phyloP scores from a whole-genome alignment of 2,797 vertebrate genomes.

The Nyctibius grandis region DNA sequence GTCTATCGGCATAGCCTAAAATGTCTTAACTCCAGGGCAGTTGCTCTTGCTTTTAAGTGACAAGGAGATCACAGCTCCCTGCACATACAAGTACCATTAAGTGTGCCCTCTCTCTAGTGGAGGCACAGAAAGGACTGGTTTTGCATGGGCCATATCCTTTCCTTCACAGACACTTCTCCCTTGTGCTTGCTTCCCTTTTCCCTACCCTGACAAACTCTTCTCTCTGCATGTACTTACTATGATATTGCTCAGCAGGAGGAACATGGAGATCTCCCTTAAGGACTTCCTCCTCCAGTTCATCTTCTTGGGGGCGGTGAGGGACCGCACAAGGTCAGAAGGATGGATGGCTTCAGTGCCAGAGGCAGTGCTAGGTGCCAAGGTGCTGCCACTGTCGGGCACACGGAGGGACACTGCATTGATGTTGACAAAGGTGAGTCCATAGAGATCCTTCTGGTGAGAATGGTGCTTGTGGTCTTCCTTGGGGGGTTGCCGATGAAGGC shows the following conservation, averaged over 20 bases:
- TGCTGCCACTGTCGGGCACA: not conserved
- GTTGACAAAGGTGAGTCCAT: conserved; percentile 69
- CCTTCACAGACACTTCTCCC: not conserved
- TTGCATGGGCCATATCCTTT: not conserved
- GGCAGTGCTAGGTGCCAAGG: not conserved
- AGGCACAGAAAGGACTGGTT: not conserved
- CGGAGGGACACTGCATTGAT: conserved; percentile 48
- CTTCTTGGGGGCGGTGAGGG: not conserved
- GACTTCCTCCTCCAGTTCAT: conserved; percentile 84
- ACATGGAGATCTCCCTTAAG: conserved; percentile 87
- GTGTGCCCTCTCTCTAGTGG: not conserved
- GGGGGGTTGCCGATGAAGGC: conserved; percentile 87
- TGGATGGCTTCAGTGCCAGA: not conserved
- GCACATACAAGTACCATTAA: not conserved
- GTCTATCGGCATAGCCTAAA: not conserved
- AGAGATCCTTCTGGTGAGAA: conserved; percentile 63
- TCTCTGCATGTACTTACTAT: conserved; percentile 79
- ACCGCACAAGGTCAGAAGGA: not conserved
- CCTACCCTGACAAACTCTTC: not conserved
- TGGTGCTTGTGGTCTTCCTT: conserved; percentile 56
- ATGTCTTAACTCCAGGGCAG: not conserved
- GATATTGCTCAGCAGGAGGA: conserved; percentile 86
- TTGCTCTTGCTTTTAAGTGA: not conserved
- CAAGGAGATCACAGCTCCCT: not conserved
- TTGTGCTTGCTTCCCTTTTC: not conserved